Conservation (phyloP, 2,797 vertebrate genomes). For the Melanotaenia parkinsoni region DNA sequence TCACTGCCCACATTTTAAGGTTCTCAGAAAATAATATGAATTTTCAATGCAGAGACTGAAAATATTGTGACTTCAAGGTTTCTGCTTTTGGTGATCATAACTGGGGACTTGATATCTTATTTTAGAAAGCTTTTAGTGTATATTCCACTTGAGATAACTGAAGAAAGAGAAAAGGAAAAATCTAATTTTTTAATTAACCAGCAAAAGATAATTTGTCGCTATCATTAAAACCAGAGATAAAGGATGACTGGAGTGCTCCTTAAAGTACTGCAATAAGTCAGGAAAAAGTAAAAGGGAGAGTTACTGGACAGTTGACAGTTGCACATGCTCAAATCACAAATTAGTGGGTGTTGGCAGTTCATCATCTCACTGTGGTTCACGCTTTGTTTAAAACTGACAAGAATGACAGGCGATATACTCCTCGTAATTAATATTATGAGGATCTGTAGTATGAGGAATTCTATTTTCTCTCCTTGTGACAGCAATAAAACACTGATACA, state of each 20-base stretch:
- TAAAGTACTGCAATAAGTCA: conserved; percentile 5
- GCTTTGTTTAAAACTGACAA: not conserved
- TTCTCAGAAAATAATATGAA: conserved; percentile 27
- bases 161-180: not conserved
- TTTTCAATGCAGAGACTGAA: conserved; percentile 25
- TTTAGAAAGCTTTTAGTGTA: conserved; percentile 23
- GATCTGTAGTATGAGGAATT: not conserved
- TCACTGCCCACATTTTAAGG: conserved; percentile 47
- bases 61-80: conserved; percentile 30
- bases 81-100: conserved; percentile 26
- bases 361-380: not conserved
- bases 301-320: conserved; percentile 1
- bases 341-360: not conserved
- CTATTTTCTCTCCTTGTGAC: not conserved
- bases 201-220: not conserved
- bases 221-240: conserved; percentile 1
- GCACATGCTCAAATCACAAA: not conserved
- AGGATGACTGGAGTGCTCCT: not conserved
- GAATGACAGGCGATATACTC: not conserved
- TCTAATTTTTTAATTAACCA: not conserved
- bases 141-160: conserved; percentile 15
- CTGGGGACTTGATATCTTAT: conserved; percentile 25
- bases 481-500: not conserved
- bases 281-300: conserved; percentile 3
- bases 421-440: not conserved